Base-by-base conservation (phyloP, 2,113 vertebrate species). In the Burhinus oedicnemus region DNA sequence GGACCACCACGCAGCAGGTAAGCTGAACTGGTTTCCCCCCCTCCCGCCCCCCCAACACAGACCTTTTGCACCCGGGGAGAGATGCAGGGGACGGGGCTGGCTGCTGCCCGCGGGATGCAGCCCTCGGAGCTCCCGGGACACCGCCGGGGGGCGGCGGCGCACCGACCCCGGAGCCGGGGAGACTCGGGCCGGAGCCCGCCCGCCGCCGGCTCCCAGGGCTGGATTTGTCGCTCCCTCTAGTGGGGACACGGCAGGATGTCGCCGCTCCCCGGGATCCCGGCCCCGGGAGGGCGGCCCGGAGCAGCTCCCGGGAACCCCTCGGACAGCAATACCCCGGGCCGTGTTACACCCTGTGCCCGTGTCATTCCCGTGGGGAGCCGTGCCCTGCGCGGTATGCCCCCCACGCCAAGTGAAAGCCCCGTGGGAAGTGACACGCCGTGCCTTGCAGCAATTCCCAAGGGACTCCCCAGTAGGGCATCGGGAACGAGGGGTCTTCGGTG, bases 151-250 rank as follows among this genome's bases (percentile, higher is more conserved):
- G 47, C 9, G 20, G 47, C 19, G 47, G 21, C 20, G 21, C 47
- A 47, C 19, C 47, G 45, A 8, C 18, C 45, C 45, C 45, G 47
- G 20, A 4, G 47, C 47, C 47, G 47, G 38, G n/a, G 26, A 6
- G 19, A 5, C 16, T 5, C 11, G n/a, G 45, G 25, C 8, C 8
- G 49, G 36, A 70, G 34, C 51, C 6, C 20, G 27, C 62, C 62
- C 52, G 58, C 32, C 42, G 66, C 71, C 36, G n/a, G 30, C 30
- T 93, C 78, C 83, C 90, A 94, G 81, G 15, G 15, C 90, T 89
- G 93, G 86, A 58, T 93, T 55, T 92, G 93, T 62, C 94, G 94
- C 96, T 89, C 96, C 96, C 92, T 93, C 95, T 97, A 97, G 96
- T 18, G 96, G 96, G 93, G 72, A 94, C 79, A 3, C 13, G 11